These are phyloP conservation scores for Corythornis vintsioides DNA, from an alignment of 2,113 vertebrate genomes.

Conservation along the genomic window DNA sequence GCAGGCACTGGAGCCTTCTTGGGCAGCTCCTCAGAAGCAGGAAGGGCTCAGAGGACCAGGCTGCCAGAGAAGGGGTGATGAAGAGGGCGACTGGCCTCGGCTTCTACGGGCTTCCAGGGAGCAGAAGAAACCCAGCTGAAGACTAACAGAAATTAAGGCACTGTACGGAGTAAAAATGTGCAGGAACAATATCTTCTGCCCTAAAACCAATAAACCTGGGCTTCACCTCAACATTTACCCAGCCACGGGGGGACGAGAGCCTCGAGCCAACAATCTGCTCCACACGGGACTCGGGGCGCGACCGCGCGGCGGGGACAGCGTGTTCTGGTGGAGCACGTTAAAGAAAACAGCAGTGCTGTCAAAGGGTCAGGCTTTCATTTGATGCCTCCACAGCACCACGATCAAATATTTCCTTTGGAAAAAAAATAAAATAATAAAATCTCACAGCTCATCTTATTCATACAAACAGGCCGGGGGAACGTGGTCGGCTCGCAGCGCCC, in stretches of 20 bases:
- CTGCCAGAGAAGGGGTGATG: background rate
- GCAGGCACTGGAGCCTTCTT: background rate
- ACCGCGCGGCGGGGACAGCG: background rate
- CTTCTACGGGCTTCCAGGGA: background rate
- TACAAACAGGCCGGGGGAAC: background rate
- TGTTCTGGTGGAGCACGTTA: constrained; percentile 53
- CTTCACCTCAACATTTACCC: constrained; percentile 46
- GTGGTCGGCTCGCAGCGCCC: background rate
- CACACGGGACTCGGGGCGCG: background rate
- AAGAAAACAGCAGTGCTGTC: constrained; percentile 39
- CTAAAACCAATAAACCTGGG: constrained; percentile 35
- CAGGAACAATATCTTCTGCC: constrained; percentile 29
- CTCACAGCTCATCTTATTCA: background rate
- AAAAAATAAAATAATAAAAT: background rate
- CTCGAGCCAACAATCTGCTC: background rate
- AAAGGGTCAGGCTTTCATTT: constrained; percentile 53
- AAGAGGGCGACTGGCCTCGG: background rate
- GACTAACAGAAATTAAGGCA: constrained; percentile 9
- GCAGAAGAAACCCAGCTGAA: background rate
- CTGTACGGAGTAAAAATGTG: background rate
- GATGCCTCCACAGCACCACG: constrained; percentile 6
- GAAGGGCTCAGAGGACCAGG: background rate
- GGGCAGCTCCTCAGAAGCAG: background rate
- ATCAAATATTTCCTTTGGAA: constrained; percentile 72
- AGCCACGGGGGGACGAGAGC: constrained; percentile 12